Evolutionary conservation across 2,113 vertebrate species (phyloP), one percentile per base, ranked within the genome.

Genomic region (Theristicus caerulescens): DNA sequence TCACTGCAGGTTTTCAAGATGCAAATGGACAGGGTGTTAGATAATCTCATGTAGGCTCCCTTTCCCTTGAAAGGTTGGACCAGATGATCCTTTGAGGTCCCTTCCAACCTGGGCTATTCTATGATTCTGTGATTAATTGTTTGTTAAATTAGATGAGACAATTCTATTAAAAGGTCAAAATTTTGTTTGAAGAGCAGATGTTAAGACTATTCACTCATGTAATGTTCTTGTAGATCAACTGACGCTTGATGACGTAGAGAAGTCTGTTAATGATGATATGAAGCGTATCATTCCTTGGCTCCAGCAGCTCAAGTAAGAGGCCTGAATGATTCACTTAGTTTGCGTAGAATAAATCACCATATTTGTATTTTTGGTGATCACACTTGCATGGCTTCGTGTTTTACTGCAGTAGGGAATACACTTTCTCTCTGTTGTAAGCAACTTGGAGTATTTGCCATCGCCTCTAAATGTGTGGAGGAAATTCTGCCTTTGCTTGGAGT

Each of bases 181-280:
- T 51, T 66, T 57, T 32, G 29, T 93, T 81, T 81, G 57, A 84
- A 67, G 80, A 80, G 47, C 69, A 62, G 47, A 11, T 84, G 21
- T 52, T 94, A 84, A 88, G 85, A 55, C 78, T 15, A 10, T 92
- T 59, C 77, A 88, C 86, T 57, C 46, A 59, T 19, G 44, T 85
- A n/a, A 58, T 93, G 74, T 96, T 97, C 62, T 96, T 97, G 38
- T 93, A 99, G 99, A 99, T 97, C 99, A 99, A 57, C 93, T 98
- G 76, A 99, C 99, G 47, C 94, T 99, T 14, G 99, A 99, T 96
- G 99, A 99, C 80, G 98, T 99, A 97, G 99, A 99, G 97, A 99
- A 99, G 91, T 99, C 98, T 80, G 97, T 99, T 90, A 99, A 99
- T 71, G 99, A 99, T 89, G 99, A 99, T 95, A 99, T 99, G 98